Evolutionary conservation across 1,140 invertebrate genomes (phyloP).

Genomic region (Bursaphelenchus mucronatus): DNA sequence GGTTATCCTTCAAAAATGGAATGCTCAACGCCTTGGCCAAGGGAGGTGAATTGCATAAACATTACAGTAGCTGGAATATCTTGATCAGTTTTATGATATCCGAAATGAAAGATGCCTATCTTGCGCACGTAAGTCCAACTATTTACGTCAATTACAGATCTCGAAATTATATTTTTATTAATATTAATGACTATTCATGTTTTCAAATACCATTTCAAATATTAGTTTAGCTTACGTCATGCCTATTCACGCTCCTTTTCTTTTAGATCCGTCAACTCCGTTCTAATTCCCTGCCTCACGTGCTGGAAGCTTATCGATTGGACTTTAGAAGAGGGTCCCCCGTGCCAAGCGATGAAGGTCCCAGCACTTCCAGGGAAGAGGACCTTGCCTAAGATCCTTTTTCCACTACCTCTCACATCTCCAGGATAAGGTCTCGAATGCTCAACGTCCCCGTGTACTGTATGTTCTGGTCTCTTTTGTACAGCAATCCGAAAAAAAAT

Average conservation of each 20-base stretch:
- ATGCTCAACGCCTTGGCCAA: slow-evolving; percentile 45
- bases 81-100: slow-evolving; percentile 39
- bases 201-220: too few species aligned
- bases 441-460: too few species aligned
- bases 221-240: too few species aligned
- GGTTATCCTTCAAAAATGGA: slow-evolving; percentile 56
- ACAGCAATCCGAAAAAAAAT: not conserved
- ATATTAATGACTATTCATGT: too few species aligned
- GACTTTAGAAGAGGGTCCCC: slow-evolving; percentile 28
- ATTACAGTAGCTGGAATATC: slow-evolving; percentile 25
- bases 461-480: too few species aligned
- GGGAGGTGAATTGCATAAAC: slow-evolving; percentile 41
- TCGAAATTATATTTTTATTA: too few species aligned
- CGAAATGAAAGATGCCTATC: slow-evolving; percentile 58
- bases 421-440: too few species aligned
- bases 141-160: too few species aligned
- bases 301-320: slow-evolving; percentile 44
- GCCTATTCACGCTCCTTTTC: slow-evolving; percentile 5
- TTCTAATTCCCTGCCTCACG: slow-evolving; percentile 49
- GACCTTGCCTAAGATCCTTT: too few species aligned
- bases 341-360: too few species aligned
- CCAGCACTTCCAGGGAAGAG: too few species aligned
- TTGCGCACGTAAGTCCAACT: slow-evolving; percentile 47
- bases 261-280: slow-evolving; percentile 46
- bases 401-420: too few species aligned